Evolutionary conservation across 1,140 invertebrate species (phyloP).

Genomic region (Trichoplusia ni): DNA sequence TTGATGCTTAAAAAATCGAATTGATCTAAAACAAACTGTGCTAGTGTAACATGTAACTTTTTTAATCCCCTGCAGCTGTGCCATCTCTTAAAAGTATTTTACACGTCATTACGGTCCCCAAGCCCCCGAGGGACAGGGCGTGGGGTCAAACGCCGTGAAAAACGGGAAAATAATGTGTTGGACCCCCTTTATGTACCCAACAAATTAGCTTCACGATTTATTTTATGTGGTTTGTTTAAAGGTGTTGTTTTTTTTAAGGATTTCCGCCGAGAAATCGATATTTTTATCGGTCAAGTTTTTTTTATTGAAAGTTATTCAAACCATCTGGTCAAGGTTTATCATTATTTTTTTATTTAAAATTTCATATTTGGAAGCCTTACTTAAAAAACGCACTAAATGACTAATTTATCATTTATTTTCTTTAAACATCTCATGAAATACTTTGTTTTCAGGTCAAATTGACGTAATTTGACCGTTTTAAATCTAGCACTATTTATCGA

Average conservation of each 20-base stretch:
- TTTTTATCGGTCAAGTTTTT: too few relatives aligned
- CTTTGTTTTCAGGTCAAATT: too few relatives aligned
- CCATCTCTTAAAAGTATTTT: slow-evolving; percentile 64
- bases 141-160: slow-evolving; percentile 67
- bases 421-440: too few relatives aligned
- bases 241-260: not conserved
- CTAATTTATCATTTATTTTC: too few relatives aligned
- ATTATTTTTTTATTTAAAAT: too few relatives aligned
- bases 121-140: slow-evolving; percentile 48
- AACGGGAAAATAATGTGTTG: slow-evolving; percentile 67
- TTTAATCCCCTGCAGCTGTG: slow-evolving; percentile 54
- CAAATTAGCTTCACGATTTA: slow-evolving; percentile 22
- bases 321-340: too few relatives aligned
- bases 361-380: too few relatives aligned
- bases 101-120: slow-evolving; percentile 63
- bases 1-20: not conserved
- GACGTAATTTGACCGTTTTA: too few relatives aligned
- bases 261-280: too few relatives aligned
- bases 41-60: slow-evolving; percentile 33
- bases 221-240: slow-evolving; percentile 4
- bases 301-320: too few relatives aligned
- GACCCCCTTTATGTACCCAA: slow-evolving; percentile 19
- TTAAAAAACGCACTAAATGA: too few relatives aligned
- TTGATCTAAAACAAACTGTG: slow-evolving; percentile 47
- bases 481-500: too few relatives aligned